These are phyloP conservation scores for Agelaius tricolor DNA, from an alignment of 2,113 vertebrate genomes.

Conservation along the genomic window DNA sequence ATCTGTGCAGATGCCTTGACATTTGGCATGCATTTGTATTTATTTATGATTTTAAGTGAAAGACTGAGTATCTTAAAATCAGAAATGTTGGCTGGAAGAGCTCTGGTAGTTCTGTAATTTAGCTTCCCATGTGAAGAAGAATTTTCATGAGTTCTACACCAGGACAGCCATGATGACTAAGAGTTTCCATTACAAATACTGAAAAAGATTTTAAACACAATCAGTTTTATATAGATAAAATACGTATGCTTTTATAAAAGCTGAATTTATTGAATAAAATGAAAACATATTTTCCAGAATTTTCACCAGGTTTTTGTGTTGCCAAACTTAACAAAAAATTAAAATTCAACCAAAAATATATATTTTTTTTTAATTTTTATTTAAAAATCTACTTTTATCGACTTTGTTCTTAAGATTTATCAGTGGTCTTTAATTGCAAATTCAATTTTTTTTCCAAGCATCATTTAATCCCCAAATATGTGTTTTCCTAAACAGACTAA, in stretches of 20 bases:
- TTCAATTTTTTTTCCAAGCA: background rate
- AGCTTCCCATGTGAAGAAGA: background rate
- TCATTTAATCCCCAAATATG: background rate
- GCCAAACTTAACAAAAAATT: background rate
- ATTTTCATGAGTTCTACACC: background rate
- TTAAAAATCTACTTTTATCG: background rate
- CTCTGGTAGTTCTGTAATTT: background rate
- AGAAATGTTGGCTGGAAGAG: background rate
- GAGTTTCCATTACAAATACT: background rate
- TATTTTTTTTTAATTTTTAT: background rate
- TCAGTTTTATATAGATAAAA: background rate
- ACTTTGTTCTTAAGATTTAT: background rate
- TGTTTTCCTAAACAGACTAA: background rate
- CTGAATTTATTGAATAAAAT: background rate
- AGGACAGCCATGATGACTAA: background rate
- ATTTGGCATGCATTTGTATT: background rate
- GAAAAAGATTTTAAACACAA: background rate
- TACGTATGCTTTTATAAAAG: background rate
- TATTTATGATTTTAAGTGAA: background rate
- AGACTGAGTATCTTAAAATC: background rate
- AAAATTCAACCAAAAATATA: background rate
- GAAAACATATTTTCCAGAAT: background rate
- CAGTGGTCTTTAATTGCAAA: background rate
- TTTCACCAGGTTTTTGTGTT: background rate
- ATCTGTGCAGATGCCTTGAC: background rate